A percentile compares a stretch with the other conserved stretches of the same genome.
phyloP scores from a whole-genome alignment of 1,140 invertebrate species.

The Drosophila obscura region DNA sequence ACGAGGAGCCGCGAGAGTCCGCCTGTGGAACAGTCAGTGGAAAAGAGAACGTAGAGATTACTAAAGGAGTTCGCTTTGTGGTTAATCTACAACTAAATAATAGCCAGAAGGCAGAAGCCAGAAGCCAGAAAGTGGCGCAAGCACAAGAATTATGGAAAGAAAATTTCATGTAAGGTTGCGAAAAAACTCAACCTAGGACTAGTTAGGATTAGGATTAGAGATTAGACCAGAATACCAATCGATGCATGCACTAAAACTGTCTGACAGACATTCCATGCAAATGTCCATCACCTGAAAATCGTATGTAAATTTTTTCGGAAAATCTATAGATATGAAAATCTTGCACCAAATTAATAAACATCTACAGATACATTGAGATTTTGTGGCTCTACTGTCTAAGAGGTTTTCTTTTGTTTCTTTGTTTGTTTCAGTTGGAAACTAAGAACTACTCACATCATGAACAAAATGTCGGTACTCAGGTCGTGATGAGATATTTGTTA shows the following conservation, averaged over 20 bases:
- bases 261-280: constrained; percentile 26
- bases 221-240: neutral
- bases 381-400: constrained; percentile 53
- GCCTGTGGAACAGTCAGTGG: constrained; percentile 55
- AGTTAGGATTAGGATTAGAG: neutral
- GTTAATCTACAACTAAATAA: constrained; percentile 49
- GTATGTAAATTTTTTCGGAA: neutral
- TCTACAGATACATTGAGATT: constrained; percentile 43
- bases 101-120: constrained; percentile 12
- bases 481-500: constrained; percentile 84
- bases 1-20: constrained; percentile 79
- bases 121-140: too few relatives aligned
- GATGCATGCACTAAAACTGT: constrained; percentile 18
- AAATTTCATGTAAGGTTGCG: neutral
- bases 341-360: neutral
- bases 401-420: constrained; percentile 25
- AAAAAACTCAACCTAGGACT: neutral
- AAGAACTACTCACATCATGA: constrained; percentile 84
- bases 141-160: too few relatives aligned
- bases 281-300: neutral
- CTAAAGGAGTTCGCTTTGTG: neutral
- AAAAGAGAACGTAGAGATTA: constrained; percentile 9
- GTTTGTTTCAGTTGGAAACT: constrained; percentile 53
- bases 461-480: constrained; percentile 84
- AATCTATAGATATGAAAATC: neutral